Evolutionary conservation across 2,113 vertebrate genomes (phyloP).

Genomic region (Chaetorhynchus papuensis): DNA sequence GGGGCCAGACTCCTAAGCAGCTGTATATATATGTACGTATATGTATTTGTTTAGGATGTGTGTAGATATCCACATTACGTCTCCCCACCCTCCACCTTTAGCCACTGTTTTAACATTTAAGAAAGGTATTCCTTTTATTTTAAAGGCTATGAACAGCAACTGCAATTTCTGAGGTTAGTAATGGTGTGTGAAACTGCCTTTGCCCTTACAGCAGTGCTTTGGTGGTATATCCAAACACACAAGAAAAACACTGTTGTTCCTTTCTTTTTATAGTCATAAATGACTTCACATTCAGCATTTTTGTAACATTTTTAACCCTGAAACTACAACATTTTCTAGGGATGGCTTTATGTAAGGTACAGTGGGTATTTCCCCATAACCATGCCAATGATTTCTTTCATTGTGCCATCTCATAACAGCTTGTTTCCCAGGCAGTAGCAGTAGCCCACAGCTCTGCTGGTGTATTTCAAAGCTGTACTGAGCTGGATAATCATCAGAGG

Average conservation of each 20-base stretch:
- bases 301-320: neutral
- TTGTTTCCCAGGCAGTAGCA: neutral
- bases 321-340: neutral
- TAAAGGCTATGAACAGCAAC: neutral
- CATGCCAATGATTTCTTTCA: neutral
- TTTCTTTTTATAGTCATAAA: neutral
- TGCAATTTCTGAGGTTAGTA: neutral
- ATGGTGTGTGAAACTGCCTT: neutral
- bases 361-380: neutral
- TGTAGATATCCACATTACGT: neutral
- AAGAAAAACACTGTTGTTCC: neutral
- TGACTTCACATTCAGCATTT: neutral
- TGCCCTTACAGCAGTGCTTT: neutral
- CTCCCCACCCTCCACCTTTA: accelerated
- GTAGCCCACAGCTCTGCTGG: neutral
- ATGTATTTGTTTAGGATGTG: neutral
- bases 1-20: neutral
- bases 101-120: neutral
- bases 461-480: neutral
- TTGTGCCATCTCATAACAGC: neutral
- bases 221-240: neutral
- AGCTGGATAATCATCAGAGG: neutral
- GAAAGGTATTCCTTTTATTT: neutral
- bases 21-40: neutral
- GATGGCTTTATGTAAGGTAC: neutral